phyloP scores from a whole-genome alignment of 2,797 vertebrate genomes.

The Intellagama lesueurii region DNA sequence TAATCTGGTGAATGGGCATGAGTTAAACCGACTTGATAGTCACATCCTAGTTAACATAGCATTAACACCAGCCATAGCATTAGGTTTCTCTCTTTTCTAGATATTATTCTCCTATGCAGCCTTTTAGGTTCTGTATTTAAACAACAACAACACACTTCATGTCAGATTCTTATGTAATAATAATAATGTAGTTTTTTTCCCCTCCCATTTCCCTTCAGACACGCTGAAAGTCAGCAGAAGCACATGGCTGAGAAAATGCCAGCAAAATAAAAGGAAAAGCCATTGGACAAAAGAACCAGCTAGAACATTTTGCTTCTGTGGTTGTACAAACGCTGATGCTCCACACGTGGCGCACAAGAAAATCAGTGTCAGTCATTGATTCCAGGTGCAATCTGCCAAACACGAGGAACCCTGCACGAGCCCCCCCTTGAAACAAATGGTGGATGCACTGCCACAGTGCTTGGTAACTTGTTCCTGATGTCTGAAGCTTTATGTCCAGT shows the following conservation, averaged over 20 bases:
- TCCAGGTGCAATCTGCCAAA: conserved; percentile 26
- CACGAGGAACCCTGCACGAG: conserved; percentile 27
- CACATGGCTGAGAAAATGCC: conserved; percentile 97
- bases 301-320: conserved; percentile 87
- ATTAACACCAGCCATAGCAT: neutral
- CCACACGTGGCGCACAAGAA: conserved; percentile 77
- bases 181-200: neutral
- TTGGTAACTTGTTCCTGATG: conserved; percentile 67
- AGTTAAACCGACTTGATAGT: conserved; percentile 1
- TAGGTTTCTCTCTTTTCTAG: neutral
- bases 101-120: neutral
- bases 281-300: conserved; percentile 75
- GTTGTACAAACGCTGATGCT: conserved; percentile 81
- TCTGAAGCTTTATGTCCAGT: conserved; percentile 94
- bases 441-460: conserved; percentile 26
- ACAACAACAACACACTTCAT: neutral
- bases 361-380: conserved; percentile 90
- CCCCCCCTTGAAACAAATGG: conserved; percentile 16
- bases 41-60: neutral
- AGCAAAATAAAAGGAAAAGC: conserved; percentile 85
- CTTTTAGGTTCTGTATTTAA: neutral
- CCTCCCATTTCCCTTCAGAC: conserved; percentile 77
- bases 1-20: neutral
- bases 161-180: rapidly evolving
- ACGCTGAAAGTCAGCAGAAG: conserved; percentile 98